A percentile compares a stretch with the other conserved stretches of the same genome.
These are phyloP conservation scores for Drosophila kohkoa DNA, from an alignment of 1,140 invertebrate genomes.

Conservation along the genomic window DNA sequence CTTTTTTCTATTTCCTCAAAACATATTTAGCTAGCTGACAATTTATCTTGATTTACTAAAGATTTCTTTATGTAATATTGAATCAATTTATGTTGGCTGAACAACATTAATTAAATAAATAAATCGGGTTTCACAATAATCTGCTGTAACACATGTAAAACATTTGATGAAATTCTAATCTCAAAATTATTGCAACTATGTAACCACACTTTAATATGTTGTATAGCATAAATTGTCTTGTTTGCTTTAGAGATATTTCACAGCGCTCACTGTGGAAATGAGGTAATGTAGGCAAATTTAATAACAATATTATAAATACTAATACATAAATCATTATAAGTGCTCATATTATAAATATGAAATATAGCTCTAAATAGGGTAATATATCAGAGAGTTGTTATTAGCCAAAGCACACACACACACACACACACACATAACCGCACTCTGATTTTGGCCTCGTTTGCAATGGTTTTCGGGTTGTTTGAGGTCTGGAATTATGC, in stretches of 20 bases:
- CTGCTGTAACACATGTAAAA: too few species aligned
- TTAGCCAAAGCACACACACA: slow-evolving; percentile 9
- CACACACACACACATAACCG: slow-evolving; percentile 9
- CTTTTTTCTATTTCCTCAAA: too few species aligned
- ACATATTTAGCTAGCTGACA: too few species aligned
- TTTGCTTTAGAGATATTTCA: not conserved
- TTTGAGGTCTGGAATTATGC: slow-evolving; percentile 57
- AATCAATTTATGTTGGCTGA: too few species aligned
- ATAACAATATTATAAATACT: not conserved
- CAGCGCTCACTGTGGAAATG: not conserved
- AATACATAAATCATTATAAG: slow-evolving; percentile 7
- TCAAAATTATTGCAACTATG: too few species aligned
- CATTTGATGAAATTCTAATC: too few species aligned
- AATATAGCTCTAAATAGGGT: not conserved
- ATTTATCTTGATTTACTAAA: too few species aligned
- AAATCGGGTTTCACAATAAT: too few species aligned
- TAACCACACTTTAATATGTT: too few species aligned
- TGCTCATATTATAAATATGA: not conserved
- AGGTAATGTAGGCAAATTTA: not conserved
- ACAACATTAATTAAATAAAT: too few species aligned
- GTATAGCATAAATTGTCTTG: too few species aligned
- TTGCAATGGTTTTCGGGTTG: not conserved
- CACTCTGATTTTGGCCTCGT: slow-evolving; percentile 28
- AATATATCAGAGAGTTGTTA: not conserved
- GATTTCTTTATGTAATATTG: too few species aligned